These are phyloP conservation scores for Diplodus sargus DNA, from an alignment of 2,797 vertebrate genomes.

Conservation along the genomic window DNA sequence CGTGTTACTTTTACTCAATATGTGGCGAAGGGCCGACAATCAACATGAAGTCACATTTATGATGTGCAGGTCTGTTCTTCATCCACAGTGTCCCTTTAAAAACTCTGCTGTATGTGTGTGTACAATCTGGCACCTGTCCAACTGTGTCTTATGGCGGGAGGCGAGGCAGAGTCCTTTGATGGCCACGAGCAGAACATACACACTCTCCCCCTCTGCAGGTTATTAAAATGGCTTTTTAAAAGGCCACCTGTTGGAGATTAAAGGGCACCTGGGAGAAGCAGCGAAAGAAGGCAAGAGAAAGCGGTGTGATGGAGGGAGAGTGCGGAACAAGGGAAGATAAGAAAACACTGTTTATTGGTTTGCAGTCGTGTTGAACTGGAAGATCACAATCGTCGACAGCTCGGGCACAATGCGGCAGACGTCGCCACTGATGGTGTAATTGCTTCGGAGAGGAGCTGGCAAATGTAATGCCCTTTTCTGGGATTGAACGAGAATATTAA, in stretches of 20 bases:
- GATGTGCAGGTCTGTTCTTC: background rate
- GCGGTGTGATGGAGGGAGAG: constrained; percentile 40
- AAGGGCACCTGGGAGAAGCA: constrained; percentile 83
- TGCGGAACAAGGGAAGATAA: constrained; percentile 48
- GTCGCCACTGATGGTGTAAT: constrained; percentile 4
- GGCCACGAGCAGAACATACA: constrained; percentile 58
- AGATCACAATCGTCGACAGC: constrained; percentile 43
- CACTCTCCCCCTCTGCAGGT: constrained; percentile 72
- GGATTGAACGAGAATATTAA: background rate
- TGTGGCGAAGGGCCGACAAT: background rate
- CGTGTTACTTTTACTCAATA: background rate
- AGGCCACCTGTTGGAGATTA: constrained; percentile 90
- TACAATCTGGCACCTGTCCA: constrained; percentile 77
- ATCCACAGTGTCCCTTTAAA: constrained; percentile 12
- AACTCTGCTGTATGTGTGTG: constrained; percentile 17
- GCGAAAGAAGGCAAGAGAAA: constrained; percentile 60
- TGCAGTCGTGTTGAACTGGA: constrained; percentile 32
- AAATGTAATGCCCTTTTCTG: background rate
- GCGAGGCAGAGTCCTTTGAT: constrained; percentile 74
- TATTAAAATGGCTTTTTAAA: constrained; percentile 86
- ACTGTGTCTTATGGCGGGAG: constrained; percentile 70
- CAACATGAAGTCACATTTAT: background rate
- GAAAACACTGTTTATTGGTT: constrained; percentile 43
- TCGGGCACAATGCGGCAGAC: constrained; percentile 15
- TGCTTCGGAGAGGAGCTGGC: constrained; percentile 11